Percentiles rank a stretch among this genome's conserved stretches.
Conservation (phyloP, 1,140 invertebrate species). For the Linepithema humile region DNA sequence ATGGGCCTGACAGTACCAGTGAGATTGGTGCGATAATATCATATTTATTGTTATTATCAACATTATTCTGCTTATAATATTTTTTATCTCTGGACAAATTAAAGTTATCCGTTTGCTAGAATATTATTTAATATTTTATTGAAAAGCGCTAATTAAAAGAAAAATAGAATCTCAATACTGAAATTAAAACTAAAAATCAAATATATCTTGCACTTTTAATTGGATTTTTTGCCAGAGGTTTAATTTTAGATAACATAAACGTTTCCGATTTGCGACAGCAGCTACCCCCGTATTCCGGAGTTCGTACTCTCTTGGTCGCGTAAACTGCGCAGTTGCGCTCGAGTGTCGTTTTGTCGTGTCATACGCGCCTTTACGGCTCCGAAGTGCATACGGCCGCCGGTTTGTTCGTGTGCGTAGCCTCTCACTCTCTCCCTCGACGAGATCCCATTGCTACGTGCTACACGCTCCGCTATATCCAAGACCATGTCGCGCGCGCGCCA, state of each 20-base stretch:
- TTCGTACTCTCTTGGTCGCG: slow-evolving; percentile 47
- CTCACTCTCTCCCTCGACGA: slow-evolving; percentile 57
- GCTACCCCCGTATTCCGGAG: slow-evolving; percentile 59
- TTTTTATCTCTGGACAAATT: background rate
- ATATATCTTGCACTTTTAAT: background rate
- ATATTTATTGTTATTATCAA: slow-evolving; percentile 5
- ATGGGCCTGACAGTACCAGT: background rate
- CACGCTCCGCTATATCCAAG: slow-evolving; percentile 51
- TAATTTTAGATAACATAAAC: slow-evolving; percentile 19
- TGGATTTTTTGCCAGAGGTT: background rate
- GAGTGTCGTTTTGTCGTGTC: slow-evolving; percentile 70
- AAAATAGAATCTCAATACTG: background rate
- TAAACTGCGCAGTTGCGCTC: slow-evolving; percentile 79
- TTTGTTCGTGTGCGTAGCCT: slow-evolving; percentile 50
- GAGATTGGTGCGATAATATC: background rate
- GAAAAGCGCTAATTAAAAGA: background rate
- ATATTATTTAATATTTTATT: background rate
- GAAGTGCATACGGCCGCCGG: slow-evolving; percentile 48
- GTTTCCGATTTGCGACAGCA: slow-evolving; percentile 21
- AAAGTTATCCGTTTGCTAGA: background rate
- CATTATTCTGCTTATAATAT: background rate
- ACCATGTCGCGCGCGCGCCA: slow-evolving; percentile 20
- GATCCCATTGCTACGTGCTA: slow-evolving; percentile 66
- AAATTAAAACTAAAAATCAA: background rate
- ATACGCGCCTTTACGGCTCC: slow-evolving; percentile 61